Evolutionary conservation across 2,888 invertebrate genomes (phyloP), one percentile per base, ranked within the genome.

Genomic region (Melikaiella ostensackeni): DNA sequence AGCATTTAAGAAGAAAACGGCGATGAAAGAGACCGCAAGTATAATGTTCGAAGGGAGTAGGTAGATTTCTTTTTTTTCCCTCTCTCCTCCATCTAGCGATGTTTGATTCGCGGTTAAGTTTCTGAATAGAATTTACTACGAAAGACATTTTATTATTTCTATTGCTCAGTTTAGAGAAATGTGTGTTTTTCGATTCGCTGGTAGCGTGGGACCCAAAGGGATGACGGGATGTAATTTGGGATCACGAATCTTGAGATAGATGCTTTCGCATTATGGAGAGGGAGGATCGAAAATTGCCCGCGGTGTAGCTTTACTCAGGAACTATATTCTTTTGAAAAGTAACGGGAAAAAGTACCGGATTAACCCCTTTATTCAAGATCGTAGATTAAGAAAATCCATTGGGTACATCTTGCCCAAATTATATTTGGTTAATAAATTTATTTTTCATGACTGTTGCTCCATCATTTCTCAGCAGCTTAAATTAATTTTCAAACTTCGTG

Each of bases 11-110:
- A 78, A 81, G 81, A 80, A 81, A 74, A 57, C 75, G 78, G 70
- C 74, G 81, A 79, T 80, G 82, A 82, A 81, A 81, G 81, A 81
- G 79, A 77, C 78, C 80, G 79, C 78, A 80, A 74, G 80, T 80
- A 82, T 82, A 81, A 82, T 81, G 78, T 80, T 82, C 78, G 77
- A 81, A 82, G 79, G 76, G 79, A 80, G 82, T 80, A 79, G 79
- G 79, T 79, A 82, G 79, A 79, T 81, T 80, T 81, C 79, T 81
- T 80, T 80, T 81, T 81, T 80, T 76, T 78, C 61, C 38, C 57
- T 46, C 59, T 76, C 46, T 76, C 46, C 66, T 50, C 30, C 13
- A 70, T 9, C 27, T 11, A 50, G 46, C 42, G 13, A 42, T 64
- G 55, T 30, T 46, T 55, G 75, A 75, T 63, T 75, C 63, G 66